A percentile compares a stretch with the other conserved stretches of the same genome.
phyloP scores from a whole-genome alignment of 2,888 invertebrate genomes.

The Ecliptopera silaceata region DNA sequence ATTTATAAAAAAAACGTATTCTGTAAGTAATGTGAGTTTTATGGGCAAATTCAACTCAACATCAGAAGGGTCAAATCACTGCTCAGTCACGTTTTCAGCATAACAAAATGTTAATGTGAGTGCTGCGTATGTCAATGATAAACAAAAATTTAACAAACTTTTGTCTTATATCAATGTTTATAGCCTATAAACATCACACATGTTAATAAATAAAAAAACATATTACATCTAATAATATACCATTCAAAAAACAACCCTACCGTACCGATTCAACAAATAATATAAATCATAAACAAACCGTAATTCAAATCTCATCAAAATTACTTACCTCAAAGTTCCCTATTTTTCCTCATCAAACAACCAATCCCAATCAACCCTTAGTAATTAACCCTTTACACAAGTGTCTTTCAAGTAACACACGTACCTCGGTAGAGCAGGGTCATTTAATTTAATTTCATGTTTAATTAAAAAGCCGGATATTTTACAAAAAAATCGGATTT shows the following conservation, averaged over 20 bases:
- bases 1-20: too few relatives aligned
- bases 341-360: slow-evolving; percentile 19
- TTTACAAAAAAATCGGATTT: neutral
- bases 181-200: too few relatives aligned
- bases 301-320: slow-evolving; percentile 10
- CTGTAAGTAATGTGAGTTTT: too few relatives aligned
- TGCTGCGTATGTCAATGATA: too few relatives aligned
- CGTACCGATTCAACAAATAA: neutral
- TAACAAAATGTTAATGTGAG: too few relatives aligned
- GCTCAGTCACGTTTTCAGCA: too few relatives aligned
- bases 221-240: too few relatives aligned
- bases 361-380: slow-evolving; percentile 10
- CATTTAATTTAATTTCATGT: neutral
- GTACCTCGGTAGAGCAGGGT: slow-evolving; percentile 30
- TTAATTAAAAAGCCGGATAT: neutral
- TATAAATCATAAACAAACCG: neutral
- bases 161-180: too few relatives aligned
- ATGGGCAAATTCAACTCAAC: too few relatives aligned
- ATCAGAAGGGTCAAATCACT: too few relatives aligned
- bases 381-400: slow-evolving; percentile 33
- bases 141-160: too few relatives aligned
- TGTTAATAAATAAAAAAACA: neutral
- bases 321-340: neutral
- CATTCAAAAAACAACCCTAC: too few relatives aligned
- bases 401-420: slow-evolving; percentile 32